Base-by-base conservation (phyloP, 2,888 invertebrate genomes). In the Drosophila siamana region DNA sequence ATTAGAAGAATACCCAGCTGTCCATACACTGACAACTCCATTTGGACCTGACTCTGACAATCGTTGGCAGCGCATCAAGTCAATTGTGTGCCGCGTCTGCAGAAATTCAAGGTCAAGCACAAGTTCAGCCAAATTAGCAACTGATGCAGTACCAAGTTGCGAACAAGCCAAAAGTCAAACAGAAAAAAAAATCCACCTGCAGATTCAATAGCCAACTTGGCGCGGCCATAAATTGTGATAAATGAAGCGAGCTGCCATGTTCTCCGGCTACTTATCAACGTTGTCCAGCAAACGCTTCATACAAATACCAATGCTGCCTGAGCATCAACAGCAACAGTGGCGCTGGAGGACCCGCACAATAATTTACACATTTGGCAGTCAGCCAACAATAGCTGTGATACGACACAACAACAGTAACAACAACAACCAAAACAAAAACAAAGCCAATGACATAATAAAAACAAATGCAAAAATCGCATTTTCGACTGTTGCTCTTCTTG, bases 151-250 rank as follows among this genome's bases (percentile, higher is more conserved):
- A 56, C 1, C 19, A 1, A 50, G 44, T 48, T 43, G 30, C 11
- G 26, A 38, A 33, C 19, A 30, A 13, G 15, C 13, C 9, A 50
- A 16, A 4, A n/a, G 30, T 19, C 19, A 24, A 13, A 13, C 16
- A 61, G 33, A 9, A 43, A 52, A 48, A 19, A 33, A 54, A 55
- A 19, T 19, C 19, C 74, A 87, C 67, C 86, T 85, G 86, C 86
- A 74, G 70, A 67, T 66, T 60, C 71, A 82, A 80, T 80, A 82
- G 71, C 48, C 67, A 52, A 69, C 61, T 78, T 66, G 44, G 64
- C 75, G 72, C 44, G 57, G 69, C 59, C 73, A 89, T 89, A 89
- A 89, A 85, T 89, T 73, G 48, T 80, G 85, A 87, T 89, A 84
- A 84, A 85, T 85, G 89, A 89, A 85, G 81, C 74, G 71, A 67